phyloP scores from a whole-genome alignment of 2,797 vertebrate species.

The Heteromormyrus szaboi region DNA sequence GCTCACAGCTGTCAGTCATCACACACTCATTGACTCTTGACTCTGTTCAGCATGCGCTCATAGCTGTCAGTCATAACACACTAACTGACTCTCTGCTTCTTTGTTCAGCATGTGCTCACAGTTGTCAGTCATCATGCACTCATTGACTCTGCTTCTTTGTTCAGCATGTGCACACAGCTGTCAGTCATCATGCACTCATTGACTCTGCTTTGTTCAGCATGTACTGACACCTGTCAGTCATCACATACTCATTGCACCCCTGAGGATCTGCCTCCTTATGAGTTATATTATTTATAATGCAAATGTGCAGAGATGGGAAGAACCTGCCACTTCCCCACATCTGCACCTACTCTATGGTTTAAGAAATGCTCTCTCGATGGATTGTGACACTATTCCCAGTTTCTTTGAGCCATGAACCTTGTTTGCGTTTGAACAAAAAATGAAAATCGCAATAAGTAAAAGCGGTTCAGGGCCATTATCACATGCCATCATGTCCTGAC shows the following conservation, averaged over 20 bases:
- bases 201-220: not conserved
- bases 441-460: not conserved
- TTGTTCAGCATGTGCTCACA: too few species aligned
- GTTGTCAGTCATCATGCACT: not conserved
- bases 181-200: not conserved
- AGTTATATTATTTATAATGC: not conserved
- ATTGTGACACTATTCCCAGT: not conserved
- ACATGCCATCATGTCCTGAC: not conserved
- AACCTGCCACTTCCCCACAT: not conserved
- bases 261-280: not conserved
- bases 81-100: too few species aligned
- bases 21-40: not conserved
- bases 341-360: not conserved
- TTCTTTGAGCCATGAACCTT: not conserved
- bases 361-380: not conserved
- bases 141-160: not conserved
- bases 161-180: too few species aligned
- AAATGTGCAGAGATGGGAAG: not conserved
- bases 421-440: not conserved
- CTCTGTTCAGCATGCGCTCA: too few species aligned
- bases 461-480: not conserved
- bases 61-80: too few species aligned
- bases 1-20: not conserved
- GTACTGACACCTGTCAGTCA: not conserved
- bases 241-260: not conserved